Conservation (phyloP, 2,113 vertebrate genomes). For the Myiozetetes cayanensis region DNA sequence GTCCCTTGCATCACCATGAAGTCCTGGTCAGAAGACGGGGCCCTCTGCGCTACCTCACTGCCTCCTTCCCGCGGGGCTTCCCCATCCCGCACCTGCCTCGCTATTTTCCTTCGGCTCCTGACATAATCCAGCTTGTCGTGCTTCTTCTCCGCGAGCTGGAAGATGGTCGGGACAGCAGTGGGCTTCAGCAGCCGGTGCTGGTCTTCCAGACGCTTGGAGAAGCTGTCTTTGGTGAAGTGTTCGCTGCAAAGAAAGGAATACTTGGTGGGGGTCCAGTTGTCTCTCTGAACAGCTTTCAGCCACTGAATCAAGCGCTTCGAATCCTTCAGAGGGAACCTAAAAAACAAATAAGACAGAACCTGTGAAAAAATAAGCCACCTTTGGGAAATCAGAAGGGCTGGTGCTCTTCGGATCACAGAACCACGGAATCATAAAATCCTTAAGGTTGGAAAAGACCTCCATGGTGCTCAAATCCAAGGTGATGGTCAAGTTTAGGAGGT, state of each 20-base stretch:
- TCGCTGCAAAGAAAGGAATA: conserved; percentile 84
- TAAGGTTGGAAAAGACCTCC: not conserved
- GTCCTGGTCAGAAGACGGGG: not conserved
- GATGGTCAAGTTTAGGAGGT: not conserved
- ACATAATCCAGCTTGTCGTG: conserved; percentile 59
- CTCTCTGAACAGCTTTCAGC: conserved; percentile 80
- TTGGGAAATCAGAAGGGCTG: not conserved
- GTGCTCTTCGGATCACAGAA: not conserved
- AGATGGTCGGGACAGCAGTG: conserved; percentile 82
- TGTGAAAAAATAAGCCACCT: not conserved
- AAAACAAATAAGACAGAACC: not conserved
- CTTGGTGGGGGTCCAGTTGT: conserved; percentile 84
- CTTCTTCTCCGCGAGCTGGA: conserved; percentile 72
- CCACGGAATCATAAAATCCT: rapidly evolving
- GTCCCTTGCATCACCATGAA: conserved; percentile 52
- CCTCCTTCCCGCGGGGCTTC: not conserved
- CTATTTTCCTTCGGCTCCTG: conserved; percentile 57
- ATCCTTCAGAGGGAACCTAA: conserved; percentile 82
- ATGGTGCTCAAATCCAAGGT: not conserved
- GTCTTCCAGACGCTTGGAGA: conserved; percentile 77
- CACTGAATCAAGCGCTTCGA: conserved; percentile 79
- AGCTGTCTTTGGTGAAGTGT: conserved; percentile 84
- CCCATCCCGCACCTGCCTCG: conserved; percentile 47
- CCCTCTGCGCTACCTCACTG: conserved; percentile 21
- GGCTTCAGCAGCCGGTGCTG: conserved; percentile 79